These are phyloP conservation scores for Palaemon carinicauda DNA, from an alignment of 1,140 invertebrate species.

Conservation along the genomic window DNA sequence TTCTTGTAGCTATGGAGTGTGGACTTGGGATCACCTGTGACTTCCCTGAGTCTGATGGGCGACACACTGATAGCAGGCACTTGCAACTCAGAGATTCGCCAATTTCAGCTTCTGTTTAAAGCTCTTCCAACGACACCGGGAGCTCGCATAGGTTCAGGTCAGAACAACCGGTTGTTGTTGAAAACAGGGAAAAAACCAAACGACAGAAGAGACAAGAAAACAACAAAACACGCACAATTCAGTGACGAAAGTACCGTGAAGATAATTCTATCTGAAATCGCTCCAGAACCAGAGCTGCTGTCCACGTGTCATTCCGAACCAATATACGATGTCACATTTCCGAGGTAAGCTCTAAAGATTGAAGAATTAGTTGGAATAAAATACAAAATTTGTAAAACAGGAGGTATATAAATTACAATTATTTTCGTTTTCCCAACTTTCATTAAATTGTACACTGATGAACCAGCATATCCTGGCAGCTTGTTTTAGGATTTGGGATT, in stretches of 20 bases:
- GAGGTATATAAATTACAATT: no score
- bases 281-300: background rate
- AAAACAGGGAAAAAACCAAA: no score
- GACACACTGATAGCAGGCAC: constrained; percentile 24
- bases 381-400: no score
- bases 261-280: background rate
- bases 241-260: background rate
- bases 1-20: constrained; percentile 42
- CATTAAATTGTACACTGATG: no score
- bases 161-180: no score
- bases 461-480: no score
- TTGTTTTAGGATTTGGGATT: background rate
- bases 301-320: constrained; percentile 45
- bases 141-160: background rate
- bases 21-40: constrained; percentile 17
- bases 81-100: constrained; percentile 28
- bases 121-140: background rate
- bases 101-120: background rate
- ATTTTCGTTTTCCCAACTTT: background rate
- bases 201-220: background rate
- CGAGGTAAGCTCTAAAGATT: background rate
- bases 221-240: background rate
- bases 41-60: constrained; percentile 32
- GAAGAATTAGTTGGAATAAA: background rate
- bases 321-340: constrained; percentile 36